A percentile compares a stretch with the other conserved stretches of the same genome.
Conservation (phyloP, 2,797 vertebrate species). For the Phrynocephalus vlangalii region DNA sequence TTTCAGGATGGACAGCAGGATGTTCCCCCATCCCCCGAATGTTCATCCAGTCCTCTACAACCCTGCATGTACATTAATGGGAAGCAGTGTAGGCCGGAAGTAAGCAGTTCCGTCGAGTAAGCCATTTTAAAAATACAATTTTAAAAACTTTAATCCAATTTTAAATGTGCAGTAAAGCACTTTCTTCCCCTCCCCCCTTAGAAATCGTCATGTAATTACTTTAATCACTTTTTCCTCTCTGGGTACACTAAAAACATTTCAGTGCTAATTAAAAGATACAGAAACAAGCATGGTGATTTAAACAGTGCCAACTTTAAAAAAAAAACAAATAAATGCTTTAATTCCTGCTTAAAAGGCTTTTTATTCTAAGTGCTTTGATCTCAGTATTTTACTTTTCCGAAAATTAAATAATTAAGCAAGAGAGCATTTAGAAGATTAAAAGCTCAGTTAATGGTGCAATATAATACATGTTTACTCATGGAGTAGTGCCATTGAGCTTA, state of each 20-base stretch:
- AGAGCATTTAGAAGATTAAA: not conserved
- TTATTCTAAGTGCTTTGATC: not conserved
- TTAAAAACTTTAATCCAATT: not conserved
- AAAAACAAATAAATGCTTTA: not conserved
- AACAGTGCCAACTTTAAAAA: not conserved
- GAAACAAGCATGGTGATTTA: not conserved
- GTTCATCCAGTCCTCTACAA: not conserved
- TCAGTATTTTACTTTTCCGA: not conserved
- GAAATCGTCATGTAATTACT: not conserved
- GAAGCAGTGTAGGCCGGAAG: not conserved
- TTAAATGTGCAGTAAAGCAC: not conserved
- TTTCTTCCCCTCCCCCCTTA: not conserved
- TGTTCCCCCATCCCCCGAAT: no score
- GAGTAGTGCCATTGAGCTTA: not conserved
- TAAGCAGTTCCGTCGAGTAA: not conserved
- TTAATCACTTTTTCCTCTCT: not conserved
- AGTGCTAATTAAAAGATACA: not conserved
- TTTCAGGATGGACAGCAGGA: not conserved
- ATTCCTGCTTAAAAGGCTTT: not conserved
- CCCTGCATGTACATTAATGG: no score
- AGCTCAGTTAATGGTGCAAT: not conserved
- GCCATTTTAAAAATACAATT: not conserved
- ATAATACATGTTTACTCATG: not conserved
- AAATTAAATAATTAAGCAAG: not conserved
- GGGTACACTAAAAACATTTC: not conserved